These are phyloP conservation scores for Ispidina picta DNA, from an alignment of 2,797 vertebrate species.

Conservation along the genomic window DNA sequence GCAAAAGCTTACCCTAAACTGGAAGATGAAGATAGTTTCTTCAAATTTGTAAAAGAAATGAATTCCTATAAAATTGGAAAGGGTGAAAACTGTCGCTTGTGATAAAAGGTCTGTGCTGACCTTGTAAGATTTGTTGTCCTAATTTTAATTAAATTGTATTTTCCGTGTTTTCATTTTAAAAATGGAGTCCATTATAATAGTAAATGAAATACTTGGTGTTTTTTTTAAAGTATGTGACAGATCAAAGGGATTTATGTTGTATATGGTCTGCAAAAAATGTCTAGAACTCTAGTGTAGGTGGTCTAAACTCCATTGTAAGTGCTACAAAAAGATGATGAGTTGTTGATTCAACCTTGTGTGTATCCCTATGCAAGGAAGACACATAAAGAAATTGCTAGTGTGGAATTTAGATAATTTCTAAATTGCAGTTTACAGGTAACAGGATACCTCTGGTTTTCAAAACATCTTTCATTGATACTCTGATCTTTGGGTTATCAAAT, in stretches of 20 bases:
- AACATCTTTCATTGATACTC: neutral
- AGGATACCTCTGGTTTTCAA: neutral
- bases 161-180: neutral
- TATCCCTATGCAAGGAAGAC: neutral
- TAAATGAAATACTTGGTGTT: neutral
- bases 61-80: neutral
- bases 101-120: neutral
- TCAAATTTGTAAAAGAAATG: neutral
- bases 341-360: neutral
- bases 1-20: neutral
- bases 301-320: neutral
- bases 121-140: neutral
- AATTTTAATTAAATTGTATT: neutral
- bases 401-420: neutral
- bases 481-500: neutral
- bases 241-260: neutral
- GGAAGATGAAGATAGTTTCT: neutral
- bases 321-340: neutral
- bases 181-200: neutral
- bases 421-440: neutral
- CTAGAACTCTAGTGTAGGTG: neutral
- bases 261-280: neutral
- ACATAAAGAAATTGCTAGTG: neutral
- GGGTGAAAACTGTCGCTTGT: neutral
- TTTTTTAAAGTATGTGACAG: neutral